Conservation (phyloP, 2,797 vertebrate species). For the Pseudochromis fuscus region DNA sequence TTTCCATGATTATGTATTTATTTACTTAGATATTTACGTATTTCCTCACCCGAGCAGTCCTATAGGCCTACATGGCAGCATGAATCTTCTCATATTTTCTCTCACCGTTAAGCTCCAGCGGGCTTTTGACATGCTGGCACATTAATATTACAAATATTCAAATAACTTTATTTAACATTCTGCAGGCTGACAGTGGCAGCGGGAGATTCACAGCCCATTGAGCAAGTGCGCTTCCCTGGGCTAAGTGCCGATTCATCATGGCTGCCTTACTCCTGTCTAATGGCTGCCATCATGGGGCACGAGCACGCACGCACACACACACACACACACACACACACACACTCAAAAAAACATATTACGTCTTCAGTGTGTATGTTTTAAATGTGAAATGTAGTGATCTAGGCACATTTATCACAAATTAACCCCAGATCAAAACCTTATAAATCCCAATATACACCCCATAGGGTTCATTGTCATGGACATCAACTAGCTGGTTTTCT, state of each 20-base stretch:
- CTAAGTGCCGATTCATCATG: slow-evolving; percentile 86
- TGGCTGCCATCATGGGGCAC: slow-evolving; percentile 77
- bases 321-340: slow-evolving; percentile 46
- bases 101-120: slow-evolving; percentile 71
- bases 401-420: slow-evolving; percentile 62
- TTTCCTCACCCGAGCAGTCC: slow-evolving; percentile 32
- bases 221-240: slow-evolving; percentile 81
- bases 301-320: slow-evolving; percentile 29
- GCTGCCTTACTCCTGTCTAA: slow-evolving; percentile 83
- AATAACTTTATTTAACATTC: slow-evolving; percentile 89
- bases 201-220: slow-evolving; percentile 86
- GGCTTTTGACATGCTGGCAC: slow-evolving; percentile 79
- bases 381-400: slow-evolving; percentile 58
- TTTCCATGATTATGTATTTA: slow-evolving; percentile 57
- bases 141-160: slow-evolving; percentile 89
- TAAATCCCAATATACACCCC: slow-evolving; percentile 39
- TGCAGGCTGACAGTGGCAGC: slow-evolving; percentile 79
- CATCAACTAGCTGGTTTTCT: slow-evolving; percentile 13
- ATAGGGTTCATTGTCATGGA: slow-evolving; percentile 44
- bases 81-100: slow-evolving; percentile 68
- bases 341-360: slow-evolving; percentile 31
- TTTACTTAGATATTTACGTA: slow-evolving; percentile 47
- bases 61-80: slow-evolving; percentile 38
- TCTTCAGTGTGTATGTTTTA: slow-evolving; percentile 57
- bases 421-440: slow-evolving; percentile 49